Evolutionary conservation across 2,888 invertebrate genomes (phyloP), one percentile per base, ranked within the genome.

Genomic region (Anticlea derivata): DNA sequence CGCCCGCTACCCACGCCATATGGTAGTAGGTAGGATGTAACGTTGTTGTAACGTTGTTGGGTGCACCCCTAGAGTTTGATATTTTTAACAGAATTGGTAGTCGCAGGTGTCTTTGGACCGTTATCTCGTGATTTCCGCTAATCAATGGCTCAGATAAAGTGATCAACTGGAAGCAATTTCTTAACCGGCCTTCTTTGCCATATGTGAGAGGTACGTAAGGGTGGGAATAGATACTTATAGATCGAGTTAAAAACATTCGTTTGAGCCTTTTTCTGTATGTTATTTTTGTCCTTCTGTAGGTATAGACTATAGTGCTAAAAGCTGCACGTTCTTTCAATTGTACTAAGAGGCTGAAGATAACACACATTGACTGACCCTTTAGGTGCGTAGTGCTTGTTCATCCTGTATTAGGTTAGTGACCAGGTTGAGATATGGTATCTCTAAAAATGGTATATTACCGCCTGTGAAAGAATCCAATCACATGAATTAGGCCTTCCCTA

Each of bases 71-170:
- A 46, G 11, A 29, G 35, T 23, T 30, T 57, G 60, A 55, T 64
- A 70, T 69, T 70, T 70, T 75, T 72, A 73, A 74, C 57, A 68
- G 66, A 73, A 79, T 75, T 70, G 73, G 66, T 68, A 61, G 63
- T 39, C 63, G 24, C 86, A 86, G 86, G 84, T 86, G 86, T 55
- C 12, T 54, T 38, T 38, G 30, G 55, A 43, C 48, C 59, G 66
- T 70, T 66, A 61, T 58, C 74, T 78, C 73, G 72, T 81, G 88
- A 87, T 88, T 88, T 86, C 70, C 73, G 58, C 73, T 83, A 85
- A 85, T 86, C 86, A 85, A 85, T 78, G 81, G 70, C 68, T 74
- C 67, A 61, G 12, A 37, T 66, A 58, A 69, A 73, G 69, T 72
- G 69, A 65, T 65, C 62, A 58, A 55, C 41, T 65, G 70, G 68